These are phyloP conservation scores for Cheilosia soror DNA, from an alignment of 2,888 invertebrate species.

Conservation along the genomic window DNA sequence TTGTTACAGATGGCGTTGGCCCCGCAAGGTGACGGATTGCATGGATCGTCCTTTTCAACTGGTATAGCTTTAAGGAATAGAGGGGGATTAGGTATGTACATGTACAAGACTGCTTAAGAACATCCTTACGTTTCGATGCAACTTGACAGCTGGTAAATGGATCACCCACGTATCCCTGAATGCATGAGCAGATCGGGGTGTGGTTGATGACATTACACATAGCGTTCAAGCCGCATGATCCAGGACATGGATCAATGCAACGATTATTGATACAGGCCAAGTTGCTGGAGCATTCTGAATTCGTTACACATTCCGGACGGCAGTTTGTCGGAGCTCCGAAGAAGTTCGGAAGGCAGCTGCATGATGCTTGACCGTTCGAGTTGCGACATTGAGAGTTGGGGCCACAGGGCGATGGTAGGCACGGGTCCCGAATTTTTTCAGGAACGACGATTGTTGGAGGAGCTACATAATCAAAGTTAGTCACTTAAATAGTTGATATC, in stretches of 20 bases:
- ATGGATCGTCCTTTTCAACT: slow-evolving; percentile 84
- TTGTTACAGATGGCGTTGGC: slow-evolving; percentile 88
- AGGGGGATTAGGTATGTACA: slow-evolving; percentile 71
- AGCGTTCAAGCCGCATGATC: slow-evolving; percentile 89
- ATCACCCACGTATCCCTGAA: slow-evolving; percentile 89
- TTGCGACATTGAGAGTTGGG: slow-evolving; percentile 88
- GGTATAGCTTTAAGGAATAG: slow-evolving; percentile 74
- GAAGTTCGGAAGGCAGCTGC: slow-evolving; percentile 87
- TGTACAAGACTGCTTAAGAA: slow-evolving; percentile 80
- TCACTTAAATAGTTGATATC: slow-evolving; percentile 82
- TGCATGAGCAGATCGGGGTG: slow-evolving; percentile 90
- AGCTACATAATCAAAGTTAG: slow-evolving; percentile 75
- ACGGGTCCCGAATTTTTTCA: slow-evolving; percentile 84
- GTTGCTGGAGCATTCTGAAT: slow-evolving; percentile 90
- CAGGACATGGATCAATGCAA: slow-evolving; percentile 92
- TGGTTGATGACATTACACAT: slow-evolving; percentile 89
- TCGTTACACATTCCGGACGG: slow-evolving; percentile 89
- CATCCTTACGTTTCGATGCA: slow-evolving; percentile 83
- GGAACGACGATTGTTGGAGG: slow-evolving; percentile 77
- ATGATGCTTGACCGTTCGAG: slow-evolving; percentile 86
- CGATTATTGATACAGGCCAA: slow-evolving; percentile 91
- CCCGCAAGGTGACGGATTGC: slow-evolving; percentile 88
- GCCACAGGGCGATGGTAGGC: slow-evolving; percentile 88
- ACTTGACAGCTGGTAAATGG: slow-evolving; percentile 87
- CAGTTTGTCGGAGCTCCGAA: slow-evolving; percentile 90